Conservation (phyloP, 2,113 vertebrate genomes). For the Sisor rabdophorus region DNA sequence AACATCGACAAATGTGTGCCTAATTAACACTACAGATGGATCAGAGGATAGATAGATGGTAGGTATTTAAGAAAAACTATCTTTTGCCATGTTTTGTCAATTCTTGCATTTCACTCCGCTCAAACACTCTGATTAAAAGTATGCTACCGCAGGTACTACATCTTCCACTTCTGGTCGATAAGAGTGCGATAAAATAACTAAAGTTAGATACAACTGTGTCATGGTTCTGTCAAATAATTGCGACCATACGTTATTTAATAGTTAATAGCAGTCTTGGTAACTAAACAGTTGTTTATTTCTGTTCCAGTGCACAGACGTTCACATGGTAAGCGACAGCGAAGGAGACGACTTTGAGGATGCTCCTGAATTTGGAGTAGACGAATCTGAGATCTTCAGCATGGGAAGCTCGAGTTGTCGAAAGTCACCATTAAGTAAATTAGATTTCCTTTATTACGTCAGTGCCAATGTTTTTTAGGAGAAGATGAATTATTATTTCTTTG, state of each 20-base stretch:
- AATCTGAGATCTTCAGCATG: conserved; percentile 95
- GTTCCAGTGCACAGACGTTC: conserved; percentile 89
- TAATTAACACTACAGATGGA: too few relatives aligned
- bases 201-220: background rate
- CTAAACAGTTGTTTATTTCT: conserved; percentile 2
- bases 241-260: too few relatives aligned
- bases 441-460: background rate
- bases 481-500: conserved; percentile 1
- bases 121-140: too few relatives aligned
- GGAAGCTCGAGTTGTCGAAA: conserved; percentile 82
- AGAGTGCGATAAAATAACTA: too few relatives aligned
- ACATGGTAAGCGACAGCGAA: conserved; percentile 98
- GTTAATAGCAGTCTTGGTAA: background rate
- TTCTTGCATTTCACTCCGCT: too few relatives aligned
- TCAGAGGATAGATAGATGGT: too few relatives aligned
- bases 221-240: background rate
- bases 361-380: conserved; percentile 95
- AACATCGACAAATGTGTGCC: too few relatives aligned
- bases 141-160: too few relatives aligned
- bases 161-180: too few relatives aligned
- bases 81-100: too few relatives aligned
- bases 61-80: too few relatives aligned
- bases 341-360: conserved; percentile 98
- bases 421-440: conserved; percentile 92
- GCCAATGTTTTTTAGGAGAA: background rate